Evolutionary conservation across 2,113 vertebrate species (phyloP).

Genomic region (Xenopus borealis): DNA sequence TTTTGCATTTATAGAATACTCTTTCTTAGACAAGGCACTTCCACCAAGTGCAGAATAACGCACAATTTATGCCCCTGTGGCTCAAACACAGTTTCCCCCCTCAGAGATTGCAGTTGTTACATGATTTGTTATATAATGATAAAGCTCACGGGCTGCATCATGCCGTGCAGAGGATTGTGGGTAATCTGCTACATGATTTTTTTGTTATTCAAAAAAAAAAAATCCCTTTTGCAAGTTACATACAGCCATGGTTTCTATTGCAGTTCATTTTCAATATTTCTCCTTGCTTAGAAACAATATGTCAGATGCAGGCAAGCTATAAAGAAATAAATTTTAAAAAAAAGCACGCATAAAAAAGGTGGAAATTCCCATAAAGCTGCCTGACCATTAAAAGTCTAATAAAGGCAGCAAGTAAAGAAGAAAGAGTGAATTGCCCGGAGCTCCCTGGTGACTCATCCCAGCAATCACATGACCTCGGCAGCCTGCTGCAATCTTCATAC

Average conservation of each 20-base stretch:
- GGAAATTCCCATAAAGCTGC: conserved; percentile 51
- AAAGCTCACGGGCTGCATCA: neutral
- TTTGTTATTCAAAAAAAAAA: too few species aligned
- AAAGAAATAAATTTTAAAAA: neutral
- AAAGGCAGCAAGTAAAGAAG: conserved; percentile 34
- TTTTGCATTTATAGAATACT: too few species aligned
- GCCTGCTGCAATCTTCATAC: conserved; percentile 34
- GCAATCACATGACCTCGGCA: conserved; percentile 11
- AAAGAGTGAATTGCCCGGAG: conserved; percentile 44
- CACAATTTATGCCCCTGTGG: too few species aligned
- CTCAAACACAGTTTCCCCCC: too few species aligned
- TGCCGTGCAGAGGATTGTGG: too few species aligned
- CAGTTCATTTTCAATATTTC: too few species aligned
- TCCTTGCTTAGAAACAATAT: neutral
- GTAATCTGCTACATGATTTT: too few species aligned
- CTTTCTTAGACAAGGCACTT: too few species aligned
- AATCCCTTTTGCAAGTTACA: too few species aligned
- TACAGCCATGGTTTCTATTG: too few species aligned
- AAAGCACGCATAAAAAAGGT: conserved; percentile 16
- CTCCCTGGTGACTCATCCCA: conserved; percentile 48
- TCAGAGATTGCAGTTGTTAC: too few species aligned
- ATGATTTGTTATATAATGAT: neutral
- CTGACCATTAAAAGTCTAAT: conserved; percentile 48
- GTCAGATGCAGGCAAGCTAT: neutral
- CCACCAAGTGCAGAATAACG: too few species aligned